Base-by-base conservation (phyloP, 64 coral and sea anemone species). In the Montipora foliosa region DNA sequence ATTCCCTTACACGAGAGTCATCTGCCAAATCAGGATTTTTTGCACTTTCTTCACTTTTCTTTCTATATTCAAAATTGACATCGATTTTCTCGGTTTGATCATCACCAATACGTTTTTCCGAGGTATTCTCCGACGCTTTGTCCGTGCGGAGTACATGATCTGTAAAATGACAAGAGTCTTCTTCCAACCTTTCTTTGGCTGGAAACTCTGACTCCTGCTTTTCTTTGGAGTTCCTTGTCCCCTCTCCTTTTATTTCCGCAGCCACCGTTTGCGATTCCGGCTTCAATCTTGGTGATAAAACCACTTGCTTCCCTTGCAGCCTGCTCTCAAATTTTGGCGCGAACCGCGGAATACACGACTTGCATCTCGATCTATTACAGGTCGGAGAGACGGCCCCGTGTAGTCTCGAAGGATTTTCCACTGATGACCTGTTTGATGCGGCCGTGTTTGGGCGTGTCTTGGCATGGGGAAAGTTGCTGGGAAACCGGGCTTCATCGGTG, bases 391-490 rank as follows among this genome's bases (percentile, higher is more conserved):
- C 7, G 1, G 4, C 46, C 2, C 6, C 20, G 0, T 2, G 49
- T 86, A 15, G 45, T 49, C 47, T 71, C 11, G 19, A 11, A 22
- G 46, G 44, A 7, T 16, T 86, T 71, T 71, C 10, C n/a, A 12
- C 17, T 4, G 44, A 9, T 49, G 45, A 47, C 45, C 45, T 6
- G 9, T 50, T 10, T n/a, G 44, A 2, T 47, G n/a, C 11, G 2
- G 82, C 82, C 1, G 64, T 86, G 45, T 71, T 86, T 4, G 82
- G 82, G 67, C 82, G 82, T 72, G 64, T 86, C 47, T 47, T 86
- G 15, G 47, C 2, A 8, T 71, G 64, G 19, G 45, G 17, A 7
- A 68, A 8, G 9, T 16, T 46, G 6, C 13, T 67, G n/a, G 66
- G 17, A 9, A 8, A 20, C 19, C 20, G 82, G 3, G 62, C 8